These are phyloP conservation scores for Bostrychus sinensis DNA, from an alignment of 2,113 vertebrate species.

Conservation along the genomic window DNA sequence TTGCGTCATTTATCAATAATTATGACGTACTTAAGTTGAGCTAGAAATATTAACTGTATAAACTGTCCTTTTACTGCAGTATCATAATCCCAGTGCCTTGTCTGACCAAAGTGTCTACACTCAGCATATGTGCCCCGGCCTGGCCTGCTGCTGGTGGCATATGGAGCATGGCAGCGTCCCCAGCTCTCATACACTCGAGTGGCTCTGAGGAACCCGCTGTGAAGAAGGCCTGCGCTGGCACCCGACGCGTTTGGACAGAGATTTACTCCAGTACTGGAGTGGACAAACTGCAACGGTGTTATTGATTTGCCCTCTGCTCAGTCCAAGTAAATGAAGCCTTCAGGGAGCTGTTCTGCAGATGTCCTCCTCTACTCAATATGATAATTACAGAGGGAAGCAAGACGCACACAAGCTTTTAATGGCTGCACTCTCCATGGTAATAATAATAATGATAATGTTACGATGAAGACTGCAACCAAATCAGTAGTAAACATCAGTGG, in stretches of 20 bases:
- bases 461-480: neutral
- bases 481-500: too few relatives aligned
- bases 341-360: constrained; percentile 38
- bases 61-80: neutral
- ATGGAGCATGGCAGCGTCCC: constrained; percentile 58
- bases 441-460: neutral
- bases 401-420: neutral
- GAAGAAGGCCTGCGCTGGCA: constrained; percentile 22
- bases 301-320: constrained; percentile 63
- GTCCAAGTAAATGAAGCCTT: constrained; percentile 47
- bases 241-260: constrained; percentile 35
- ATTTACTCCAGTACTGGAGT: constrained; percentile 52
- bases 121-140: constrained; percentile 34
- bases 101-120: constrained; percentile 7
- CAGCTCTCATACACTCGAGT: constrained; percentile 40
- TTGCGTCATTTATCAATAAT: too few relatives aligned
- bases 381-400: constrained; percentile 1
- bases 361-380: constrained; percentile 28
- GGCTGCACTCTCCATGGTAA: neutral
- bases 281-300: constrained; percentile 41
- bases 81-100: neutral
- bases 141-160: constrained; percentile 37
- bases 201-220: constrained; percentile 16
- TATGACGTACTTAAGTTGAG: too few relatives aligned
- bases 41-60: too few relatives aligned